Percentiles rank a stretch among this genome's conserved stretches.
phyloP scores from a whole-genome alignment of 1,140 invertebrate species.

The Pogonomyrmex californicus region DNA sequence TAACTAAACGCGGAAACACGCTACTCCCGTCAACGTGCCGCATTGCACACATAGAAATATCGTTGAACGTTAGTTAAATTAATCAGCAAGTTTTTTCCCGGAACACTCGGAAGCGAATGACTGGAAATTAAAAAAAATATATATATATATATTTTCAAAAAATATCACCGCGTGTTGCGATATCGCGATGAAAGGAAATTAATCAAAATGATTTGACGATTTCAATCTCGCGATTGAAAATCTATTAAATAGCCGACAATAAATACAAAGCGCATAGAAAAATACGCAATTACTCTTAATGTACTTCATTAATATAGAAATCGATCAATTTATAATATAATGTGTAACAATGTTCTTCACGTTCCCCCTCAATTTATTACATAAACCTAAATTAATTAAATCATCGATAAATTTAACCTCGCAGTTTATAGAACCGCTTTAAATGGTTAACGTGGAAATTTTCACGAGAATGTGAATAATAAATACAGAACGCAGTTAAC shows the following conservation, averaged over 20 bases:
- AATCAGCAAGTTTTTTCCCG: neutral
- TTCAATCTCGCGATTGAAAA: constrained; percentile 23
- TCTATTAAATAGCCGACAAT: constrained; percentile 27
- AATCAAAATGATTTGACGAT: constrained; percentile 20
- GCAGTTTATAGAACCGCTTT: constrained; percentile 23
- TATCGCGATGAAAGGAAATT: constrained; percentile 12
- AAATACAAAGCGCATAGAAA: constrained; percentile 26
- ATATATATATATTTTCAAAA: neutral
- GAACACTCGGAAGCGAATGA: neutral
- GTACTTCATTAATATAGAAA: constrained; percentile 11
- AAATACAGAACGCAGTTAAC: neutral
- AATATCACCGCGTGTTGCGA: neutral
- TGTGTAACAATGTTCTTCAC: constrained; percentile 16
- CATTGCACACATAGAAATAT: neutral
- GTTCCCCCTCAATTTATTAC: constrained; percentile 17
- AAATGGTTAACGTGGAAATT: constrained; percentile 35
- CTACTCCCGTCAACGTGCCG: neutral
- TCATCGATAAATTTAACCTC: constrained; percentile 22
- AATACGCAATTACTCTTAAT: constrained; percentile 33
- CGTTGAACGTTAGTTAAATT: constrained; percentile 12
- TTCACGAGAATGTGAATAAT: constrained; percentile 32
- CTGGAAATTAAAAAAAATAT: neutral
- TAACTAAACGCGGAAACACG: neutral
- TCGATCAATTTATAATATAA: constrained; percentile 39
- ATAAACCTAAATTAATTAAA: constrained; percentile 40